A percentile compares a stretch with the other conserved stretches of the same genome.
phyloP scores from a whole-genome alignment of 2,888 invertebrate species.

The Spodoptera littoralis region DNA sequence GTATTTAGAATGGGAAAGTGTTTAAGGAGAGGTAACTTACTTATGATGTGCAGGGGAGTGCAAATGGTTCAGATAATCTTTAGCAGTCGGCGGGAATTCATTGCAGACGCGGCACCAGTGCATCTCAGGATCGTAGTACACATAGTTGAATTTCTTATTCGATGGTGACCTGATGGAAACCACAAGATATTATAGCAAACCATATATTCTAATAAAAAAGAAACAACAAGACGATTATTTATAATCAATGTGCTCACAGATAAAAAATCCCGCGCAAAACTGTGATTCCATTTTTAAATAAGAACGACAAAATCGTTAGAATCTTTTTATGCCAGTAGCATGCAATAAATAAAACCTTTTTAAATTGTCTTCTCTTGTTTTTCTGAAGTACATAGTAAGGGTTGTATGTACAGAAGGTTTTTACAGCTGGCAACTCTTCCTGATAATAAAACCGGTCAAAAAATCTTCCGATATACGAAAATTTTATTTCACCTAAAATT shows the following conservation, averaged over 20 bases:
- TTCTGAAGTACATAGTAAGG: too few relatives aligned
- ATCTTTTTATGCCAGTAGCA: not conserved
- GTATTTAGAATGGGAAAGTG: too few relatives aligned
- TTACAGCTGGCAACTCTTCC: too few relatives aligned
- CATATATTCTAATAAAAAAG: not conserved
- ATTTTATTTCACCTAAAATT: not conserved
- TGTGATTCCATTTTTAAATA: not conserved
- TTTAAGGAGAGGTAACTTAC: constrained; percentile 64
- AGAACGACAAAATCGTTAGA: not conserved
- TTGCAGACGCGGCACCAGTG: constrained; percentile 97
- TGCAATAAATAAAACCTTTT: too few relatives aligned
- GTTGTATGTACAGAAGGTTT: too few relatives aligned
- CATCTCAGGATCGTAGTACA: constrained; percentile 96
- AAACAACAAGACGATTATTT: constrained; percentile 14
- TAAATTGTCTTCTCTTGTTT: not conserved
- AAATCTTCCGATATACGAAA: not conserved
- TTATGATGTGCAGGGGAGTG: constrained; percentile 94
- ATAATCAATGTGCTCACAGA: constrained; percentile 12
- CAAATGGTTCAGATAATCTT: constrained; percentile 95
- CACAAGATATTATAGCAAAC: constrained; percentile 1
- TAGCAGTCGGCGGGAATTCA: constrained; percentile 95
- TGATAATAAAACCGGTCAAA: too few relatives aligned
- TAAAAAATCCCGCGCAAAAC: constrained; percentile 10
- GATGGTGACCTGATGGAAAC: constrained; percentile 73
- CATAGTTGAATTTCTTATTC: constrained; percentile 91